Base-by-base conservation (phyloP, 1,140 invertebrate species). In the Belonocnema kinseyi region DNA sequence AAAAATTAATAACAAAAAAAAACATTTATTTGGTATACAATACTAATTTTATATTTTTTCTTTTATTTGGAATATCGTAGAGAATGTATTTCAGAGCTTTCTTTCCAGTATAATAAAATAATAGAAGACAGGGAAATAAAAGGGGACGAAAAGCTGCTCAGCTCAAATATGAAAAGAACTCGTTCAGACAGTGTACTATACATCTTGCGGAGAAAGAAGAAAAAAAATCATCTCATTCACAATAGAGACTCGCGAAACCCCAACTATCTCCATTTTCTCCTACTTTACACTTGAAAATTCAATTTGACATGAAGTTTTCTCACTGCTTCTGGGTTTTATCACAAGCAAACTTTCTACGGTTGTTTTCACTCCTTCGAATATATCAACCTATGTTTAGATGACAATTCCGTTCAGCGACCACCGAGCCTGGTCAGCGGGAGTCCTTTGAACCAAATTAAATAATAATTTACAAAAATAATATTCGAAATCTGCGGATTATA, bases 281-380 rank as follows among this genome's bases (percentile, higher is more conserved):
- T 16, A 16, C 26, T 14, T 66, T 33, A 14, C 26, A 66, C 58
- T 66, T 66, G 58, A 66, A 26, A 66, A 66, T 66, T 66, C 26
- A 40, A 66, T 66, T 66, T 66, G 58, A 66, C 12, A 21, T 66
- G 13, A 66, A 66, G 58, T 66, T 66, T 40, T 66, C 58, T 33
- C 21, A 19, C 11, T 66, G 3, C 13, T 66, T 12, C 5, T 3
- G 58, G 11, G 14, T 46, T 7, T 46, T 11, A 33, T 66, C 16
- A 21, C 4, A 21, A 26, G 17, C 33, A 33, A 66, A 40, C 21
- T 66, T 33, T 66, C 21, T 14, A 66, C 26, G 40, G 16, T 66
- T 16, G 13, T 13, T 33, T 33, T 33, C 33, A 33, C 56, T 21
- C 33, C 12, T 66, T 16, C 19, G 26, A 33, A 33, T 33, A 33